phyloP scores from a whole-genome alignment of 2,888 invertebrate genomes.

The Pammene fasciana region DNA sequence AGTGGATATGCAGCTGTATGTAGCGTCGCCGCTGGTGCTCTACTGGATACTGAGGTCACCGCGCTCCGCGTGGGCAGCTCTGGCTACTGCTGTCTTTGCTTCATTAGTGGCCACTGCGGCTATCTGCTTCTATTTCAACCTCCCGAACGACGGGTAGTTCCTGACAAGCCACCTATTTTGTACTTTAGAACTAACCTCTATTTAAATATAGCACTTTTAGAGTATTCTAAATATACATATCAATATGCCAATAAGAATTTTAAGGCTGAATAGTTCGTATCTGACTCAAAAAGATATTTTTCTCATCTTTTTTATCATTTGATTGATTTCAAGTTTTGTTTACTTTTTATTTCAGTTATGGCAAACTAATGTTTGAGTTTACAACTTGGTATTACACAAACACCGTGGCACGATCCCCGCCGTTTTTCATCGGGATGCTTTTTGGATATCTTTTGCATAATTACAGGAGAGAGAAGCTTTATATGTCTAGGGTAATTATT shows the following conservation, averaged over 20 bases:
- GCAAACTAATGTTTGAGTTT: not conserved
- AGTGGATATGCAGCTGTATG: constrained; percentile 67
- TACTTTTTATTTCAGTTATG: not conserved
- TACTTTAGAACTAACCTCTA: too few species aligned
- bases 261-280: too few species aligned
- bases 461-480: not conserved
- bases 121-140: constrained; percentile 34
- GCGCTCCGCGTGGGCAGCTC: constrained; percentile 61
- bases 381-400: constrained; percentile 9
- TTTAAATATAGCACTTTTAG: too few species aligned
- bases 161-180: not conserved
- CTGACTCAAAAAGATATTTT: too few species aligned
- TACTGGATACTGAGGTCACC: constrained; percentile 51
- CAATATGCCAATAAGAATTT: too few species aligned
- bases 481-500: constrained; percentile 2
- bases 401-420: not conserved
- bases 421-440: constrained; percentile 26
- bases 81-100: constrained; percentile 62
- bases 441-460: constrained; percentile 15
- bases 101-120: constrained; percentile 56
- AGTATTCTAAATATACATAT: too few species aligned
- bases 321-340: too few species aligned
- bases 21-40: constrained; percentile 53
- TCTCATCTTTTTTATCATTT: too few species aligned
- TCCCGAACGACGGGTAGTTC: not conserved